Evolutionary conservation across 2,888 invertebrate genomes (phyloP), one percentile per base, ranked within the genome.

Genomic region (Andrena camellia): DNA sequence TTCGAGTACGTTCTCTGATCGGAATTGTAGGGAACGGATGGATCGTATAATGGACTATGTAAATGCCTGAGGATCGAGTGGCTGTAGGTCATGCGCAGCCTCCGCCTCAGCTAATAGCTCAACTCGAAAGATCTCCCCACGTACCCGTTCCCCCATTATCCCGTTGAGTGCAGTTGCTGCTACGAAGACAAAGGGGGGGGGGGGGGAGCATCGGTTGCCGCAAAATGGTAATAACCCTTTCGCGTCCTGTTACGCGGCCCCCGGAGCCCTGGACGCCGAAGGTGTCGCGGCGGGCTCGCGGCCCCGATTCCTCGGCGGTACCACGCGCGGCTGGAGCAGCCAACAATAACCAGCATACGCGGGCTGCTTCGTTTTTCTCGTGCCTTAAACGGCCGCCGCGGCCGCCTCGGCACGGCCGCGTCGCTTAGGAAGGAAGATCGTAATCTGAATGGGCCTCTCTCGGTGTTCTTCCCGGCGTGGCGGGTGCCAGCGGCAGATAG

Each of bases 401-500:
- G 76, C 57, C 57, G 66, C 69, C 48, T 60, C 77, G 79, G 81
- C 81, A 50, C 85, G 78, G 57, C 59, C 48, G 64, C 74, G 72
- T 83, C 83, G 85, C 81, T 88, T 86, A 85, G 81, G 77, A 70
- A 76, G 76, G 76, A 88, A 86, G 92, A 92, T 92, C 81, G 90
- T 91, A 92, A 92, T 92, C 92, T 90, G 89, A 84, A 87, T 87
- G 91, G 90, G 78, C 86, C 86, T 57, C 57, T 57, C 57, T 90
- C 85, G 88, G 84, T 87, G 89, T 89, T 90, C 82, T 82, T 84
- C 81, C 50, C 77, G 78, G 83, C 85, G 88, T 89, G 90, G 87
- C 90, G 92, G 90, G 90, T 90, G 90, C 89, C 88, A 88, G 89
- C 84, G 85, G 85, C 73, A 85, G 91, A 91, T 91, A 91, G 87